Percentiles rank a stretch among this genome's conserved stretches.
These are phyloP conservation scores for Chironomus striatipennis DNA, from an alignment of 1,140 invertebrate species.

Conservation along the genomic window DNA sequence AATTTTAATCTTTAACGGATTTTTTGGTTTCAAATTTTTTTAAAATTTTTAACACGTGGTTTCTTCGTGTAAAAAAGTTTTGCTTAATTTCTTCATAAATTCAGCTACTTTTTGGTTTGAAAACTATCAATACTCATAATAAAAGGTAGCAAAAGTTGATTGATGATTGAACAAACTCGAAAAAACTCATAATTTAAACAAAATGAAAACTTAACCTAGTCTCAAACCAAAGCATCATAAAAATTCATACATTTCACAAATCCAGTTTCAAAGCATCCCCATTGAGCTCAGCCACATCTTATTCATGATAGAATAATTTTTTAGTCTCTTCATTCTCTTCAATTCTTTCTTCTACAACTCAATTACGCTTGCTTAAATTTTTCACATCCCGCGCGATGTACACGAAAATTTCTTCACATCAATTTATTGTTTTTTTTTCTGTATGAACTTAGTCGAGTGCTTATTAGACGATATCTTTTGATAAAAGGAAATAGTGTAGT, in stretches of 20 bases:
- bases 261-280: not conserved
- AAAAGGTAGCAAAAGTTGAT: too few species aligned
- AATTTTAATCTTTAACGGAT: too few species aligned
- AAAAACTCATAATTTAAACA: too few species aligned
- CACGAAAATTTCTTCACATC: not conserved
- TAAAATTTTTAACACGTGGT: too few species aligned
- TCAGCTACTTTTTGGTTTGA: too few species aligned
- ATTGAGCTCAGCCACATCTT: not conserved
- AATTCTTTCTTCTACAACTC: not conserved
- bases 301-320: not conserved
- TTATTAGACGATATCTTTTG: not conserved
- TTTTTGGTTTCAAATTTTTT: too few species aligned
- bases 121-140: too few species aligned
- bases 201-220: too few species aligned
- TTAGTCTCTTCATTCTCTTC: not conserved
- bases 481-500: not conserved
- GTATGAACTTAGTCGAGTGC: not conserved
- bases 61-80: too few species aligned
- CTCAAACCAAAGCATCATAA: too few species aligned
- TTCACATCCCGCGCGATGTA: not conserved
- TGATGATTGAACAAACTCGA: too few species aligned
- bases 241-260: not conserved
- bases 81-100: too few species aligned
- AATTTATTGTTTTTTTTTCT: constrained; percentile 14
- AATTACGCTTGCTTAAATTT: constrained; percentile 13